These are phyloP conservation scores for Tupaia chinensis DNA, from an alignment of 2,113 vertebrate species.

Conservation along the genomic window DNA sequence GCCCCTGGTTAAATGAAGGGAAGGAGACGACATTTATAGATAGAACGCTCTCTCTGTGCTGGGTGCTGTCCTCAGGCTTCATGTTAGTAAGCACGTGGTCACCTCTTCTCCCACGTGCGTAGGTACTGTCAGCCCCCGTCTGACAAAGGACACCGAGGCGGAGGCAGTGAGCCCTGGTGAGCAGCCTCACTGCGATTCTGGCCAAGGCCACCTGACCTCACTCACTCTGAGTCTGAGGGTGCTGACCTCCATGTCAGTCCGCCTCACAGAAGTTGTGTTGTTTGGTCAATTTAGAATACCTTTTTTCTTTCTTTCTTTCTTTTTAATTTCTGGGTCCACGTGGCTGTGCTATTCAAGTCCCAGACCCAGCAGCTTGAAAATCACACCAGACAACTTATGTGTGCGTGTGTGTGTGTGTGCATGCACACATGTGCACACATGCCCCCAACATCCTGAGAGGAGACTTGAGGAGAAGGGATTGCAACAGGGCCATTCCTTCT, in stretches of 20 bases:
- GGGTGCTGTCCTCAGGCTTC: background rate
- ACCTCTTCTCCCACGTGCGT: background rate
- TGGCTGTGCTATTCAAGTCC: too few species aligned
- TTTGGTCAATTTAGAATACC: background rate
- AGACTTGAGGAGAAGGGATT: too few species aligned
- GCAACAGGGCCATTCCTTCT: too few species aligned
- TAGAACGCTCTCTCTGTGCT: background rate
- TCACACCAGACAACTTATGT: too few species aligned
- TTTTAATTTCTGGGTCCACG: background rate
- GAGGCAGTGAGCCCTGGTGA: background rate
- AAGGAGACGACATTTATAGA: accelerated
- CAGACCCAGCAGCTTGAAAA: too few species aligned
- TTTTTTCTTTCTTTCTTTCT: background rate
- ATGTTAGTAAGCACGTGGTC: background rate
- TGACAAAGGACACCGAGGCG: background rate
- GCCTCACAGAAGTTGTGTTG: background rate
- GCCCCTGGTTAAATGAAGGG: background rate
- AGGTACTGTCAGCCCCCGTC: background rate
- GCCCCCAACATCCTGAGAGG: too few species aligned
- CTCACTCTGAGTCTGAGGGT: too few species aligned
- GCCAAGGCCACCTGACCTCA: accelerated
- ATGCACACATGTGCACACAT: too few species aligned
- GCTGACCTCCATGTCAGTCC: background rate
- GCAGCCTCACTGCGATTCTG: background rate
- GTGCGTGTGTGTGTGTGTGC: too few species aligned